A percentile compares a stretch with the other conserved stretches of the same genome.
phyloP scores from a whole-genome alignment of 2,797 vertebrate genomes.

The Pelodytes ibericus region DNA sequence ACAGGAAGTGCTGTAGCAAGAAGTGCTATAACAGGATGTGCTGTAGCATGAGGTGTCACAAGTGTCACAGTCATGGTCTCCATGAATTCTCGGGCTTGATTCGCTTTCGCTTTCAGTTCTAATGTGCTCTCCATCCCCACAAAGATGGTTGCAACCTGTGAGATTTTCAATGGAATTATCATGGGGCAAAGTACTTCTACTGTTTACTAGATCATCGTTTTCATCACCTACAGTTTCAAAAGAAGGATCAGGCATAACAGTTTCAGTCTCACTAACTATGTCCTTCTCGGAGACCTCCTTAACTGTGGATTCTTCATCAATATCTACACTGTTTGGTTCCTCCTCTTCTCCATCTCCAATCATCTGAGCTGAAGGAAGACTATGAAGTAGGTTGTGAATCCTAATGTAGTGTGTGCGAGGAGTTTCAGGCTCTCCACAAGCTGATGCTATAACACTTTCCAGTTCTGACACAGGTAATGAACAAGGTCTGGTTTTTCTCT shows the following conservation, averaged over 20 bases:
- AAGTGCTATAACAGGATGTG: constrained; percentile 89
- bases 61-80: constrained; percentile 87
- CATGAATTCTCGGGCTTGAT: constrained; percentile 72
- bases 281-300: constrained; percentile 75
- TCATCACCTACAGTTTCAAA: constrained; percentile 58
- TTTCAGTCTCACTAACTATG: constrained; percentile 70
- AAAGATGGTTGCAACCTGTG: constrained; percentile 73
- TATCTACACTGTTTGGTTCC: constrained; percentile 62
- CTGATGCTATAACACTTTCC: constrained; percentile 90
- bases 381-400: constrained; percentile 94
- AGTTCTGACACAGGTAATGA: constrained; percentile 94
- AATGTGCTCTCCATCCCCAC: constrained; percentile 77
- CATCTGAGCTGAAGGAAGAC: constrained; percentile 84
- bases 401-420: constrained; percentile 94
- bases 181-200: constrained; percentile 70
- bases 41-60: constrained; percentile 94
- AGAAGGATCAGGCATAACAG: constrained; percentile 64
- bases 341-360: constrained; percentile 62
- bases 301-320: constrained; percentile 71
- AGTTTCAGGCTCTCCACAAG: constrained; percentile 89
- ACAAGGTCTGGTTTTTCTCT: constrained; percentile 85
- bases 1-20: constrained; percentile 94
- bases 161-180: constrained; percentile 80
- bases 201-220: constrained; percentile 66
- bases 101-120: constrained; percentile 84